Conservation (phyloP, 2,888 invertebrate species). For the Gari tellinella region DNA sequence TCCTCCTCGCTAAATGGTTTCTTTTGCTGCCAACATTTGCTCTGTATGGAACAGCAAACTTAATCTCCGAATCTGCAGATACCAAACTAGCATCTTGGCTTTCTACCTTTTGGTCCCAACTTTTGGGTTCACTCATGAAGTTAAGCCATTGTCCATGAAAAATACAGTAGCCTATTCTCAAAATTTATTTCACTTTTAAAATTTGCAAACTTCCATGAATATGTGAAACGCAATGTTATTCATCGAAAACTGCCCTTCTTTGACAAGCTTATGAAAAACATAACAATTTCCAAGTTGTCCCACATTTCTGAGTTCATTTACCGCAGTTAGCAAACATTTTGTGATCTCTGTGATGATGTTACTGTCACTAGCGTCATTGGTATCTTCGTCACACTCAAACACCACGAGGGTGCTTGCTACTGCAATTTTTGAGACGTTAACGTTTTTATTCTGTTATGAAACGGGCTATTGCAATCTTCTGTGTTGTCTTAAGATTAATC, state of each 20-base stretch:
- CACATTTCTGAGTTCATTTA: too few relatives aligned
- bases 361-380: neutral
- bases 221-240: constrained; percentile 13
- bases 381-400: neutral
- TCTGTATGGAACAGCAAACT: constrained; percentile 14
- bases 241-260: constrained; percentile 1
- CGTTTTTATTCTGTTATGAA: neutral
- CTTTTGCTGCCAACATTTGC: neutral
- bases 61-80: neutral
- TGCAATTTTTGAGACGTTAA: neutral
- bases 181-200: constrained; percentile 23
- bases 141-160: constrained; percentile 27
- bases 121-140: constrained; percentile 34
- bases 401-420: too few relatives aligned
- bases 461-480: neutral
- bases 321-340: too few relatives aligned
- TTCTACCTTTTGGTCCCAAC: neutral
- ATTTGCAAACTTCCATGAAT: constrained; percentile 19
- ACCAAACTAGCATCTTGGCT: neutral
- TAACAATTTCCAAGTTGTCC: constrained; percentile 3
- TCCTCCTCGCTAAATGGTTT: too few relatives aligned
- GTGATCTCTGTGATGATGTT: too few relatives aligned
- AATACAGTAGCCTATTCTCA: constrained; percentile 30
- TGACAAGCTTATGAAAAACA: neutral
- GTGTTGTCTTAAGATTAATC: neutral